Base-by-base conservation (phyloP, 2,113 vertebrate species). In the Bufo gargarizans region DNA sequence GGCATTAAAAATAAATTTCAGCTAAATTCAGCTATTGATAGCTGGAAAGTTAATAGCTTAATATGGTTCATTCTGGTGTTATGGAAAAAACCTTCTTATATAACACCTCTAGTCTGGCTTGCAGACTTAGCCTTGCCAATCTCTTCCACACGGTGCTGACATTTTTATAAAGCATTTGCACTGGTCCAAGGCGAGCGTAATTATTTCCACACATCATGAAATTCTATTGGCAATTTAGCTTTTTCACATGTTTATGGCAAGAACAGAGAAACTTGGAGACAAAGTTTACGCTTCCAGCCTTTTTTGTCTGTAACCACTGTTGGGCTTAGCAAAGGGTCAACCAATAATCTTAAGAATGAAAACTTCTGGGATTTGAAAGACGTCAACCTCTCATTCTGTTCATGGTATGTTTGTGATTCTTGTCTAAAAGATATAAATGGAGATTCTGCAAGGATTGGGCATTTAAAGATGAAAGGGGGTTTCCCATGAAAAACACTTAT, bases 21-120 rank as follows among this genome's bases (percentile, higher is more conserved):
- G 79, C 0, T 79, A 63, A 16, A 50, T 89, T 86, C 19, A 58
- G 86, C 17, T 88, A 47, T 86, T 88, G 89, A 81, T 67, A 63
- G 43, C 71, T 89, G 69, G 76, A 90, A 92, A n/a, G 55, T 22
- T 91, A 91, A 90, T 0, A 90, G 91, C 65, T 71, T 65, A 90
- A 89, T 47, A 45, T 81, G 90, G 88, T 90, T 92, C 71, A 74
- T 85, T 49, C n/a, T 77, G 71, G 67, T 83, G 82, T 85, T 89
- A 92, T 82, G 86, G 84, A 91, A 92, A 82, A 74, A 83, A 61
- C 33, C 19, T 4, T 71, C 76, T 82, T 91, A 90, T 91, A 90
- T 55, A 89, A 4, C 49, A 80, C 83, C 90, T 89, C 81, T 0
- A 6, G 88, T 77, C 4, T 74, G 16, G 59, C 78, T 61, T 56